A percentile compares a stretch with the other conserved stretches of the same genome.
phyloP scores from a whole-genome alignment of 2,797 vertebrate genomes.

The Adrianichthys oophorus region DNA sequence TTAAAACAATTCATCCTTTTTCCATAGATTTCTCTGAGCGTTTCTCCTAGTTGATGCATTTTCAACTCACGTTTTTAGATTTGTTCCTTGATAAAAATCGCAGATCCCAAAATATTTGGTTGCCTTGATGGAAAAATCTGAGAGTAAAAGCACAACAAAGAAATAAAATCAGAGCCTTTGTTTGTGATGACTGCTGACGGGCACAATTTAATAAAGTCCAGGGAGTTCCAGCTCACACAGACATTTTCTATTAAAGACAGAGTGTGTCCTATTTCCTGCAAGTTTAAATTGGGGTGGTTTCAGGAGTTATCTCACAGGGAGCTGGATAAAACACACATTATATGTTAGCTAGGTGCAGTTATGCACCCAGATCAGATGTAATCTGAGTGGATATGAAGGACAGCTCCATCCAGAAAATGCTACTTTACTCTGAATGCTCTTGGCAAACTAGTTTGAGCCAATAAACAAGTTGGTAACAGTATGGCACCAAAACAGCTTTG shows the following conservation, averaged over 20 bases:
- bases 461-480: slow-evolving; percentile 2
- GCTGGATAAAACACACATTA: slow-evolving; percentile 39
- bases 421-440: slow-evolving; percentile 8
- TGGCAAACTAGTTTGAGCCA: slow-evolving; percentile 10
- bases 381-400: slow-evolving; percentile 10
- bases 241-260: slow-evolving; percentile 54
- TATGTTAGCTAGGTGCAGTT: slow-evolving; percentile 34
- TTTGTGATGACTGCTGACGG: slow-evolving; percentile 33
- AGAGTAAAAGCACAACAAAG: not conserved
- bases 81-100: too few species aligned
- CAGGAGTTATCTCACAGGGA: slow-evolving; percentile 34
- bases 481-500: slow-evolving; percentile 30
- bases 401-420: slow-evolving; percentile 28
- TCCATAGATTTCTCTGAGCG: too few species aligned
- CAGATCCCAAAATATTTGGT: too few species aligned
- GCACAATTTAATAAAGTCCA: slow-evolving; percentile 47
- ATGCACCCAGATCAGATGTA: slow-evolving; percentile 11
- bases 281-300: slow-evolving; percentile 35
- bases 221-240: slow-evolving; percentile 42
- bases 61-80: too few species aligned
- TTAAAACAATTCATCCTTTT: too few species aligned
- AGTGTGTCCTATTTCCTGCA: slow-evolving; percentile 44
- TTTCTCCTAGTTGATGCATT: too few species aligned
- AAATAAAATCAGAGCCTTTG: slow-evolving; percentile 10
- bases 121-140: too few species aligned